phyloP scores from a whole-genome alignment of 2,888 invertebrate genomes.

The Lissonota sp. region DNA sequence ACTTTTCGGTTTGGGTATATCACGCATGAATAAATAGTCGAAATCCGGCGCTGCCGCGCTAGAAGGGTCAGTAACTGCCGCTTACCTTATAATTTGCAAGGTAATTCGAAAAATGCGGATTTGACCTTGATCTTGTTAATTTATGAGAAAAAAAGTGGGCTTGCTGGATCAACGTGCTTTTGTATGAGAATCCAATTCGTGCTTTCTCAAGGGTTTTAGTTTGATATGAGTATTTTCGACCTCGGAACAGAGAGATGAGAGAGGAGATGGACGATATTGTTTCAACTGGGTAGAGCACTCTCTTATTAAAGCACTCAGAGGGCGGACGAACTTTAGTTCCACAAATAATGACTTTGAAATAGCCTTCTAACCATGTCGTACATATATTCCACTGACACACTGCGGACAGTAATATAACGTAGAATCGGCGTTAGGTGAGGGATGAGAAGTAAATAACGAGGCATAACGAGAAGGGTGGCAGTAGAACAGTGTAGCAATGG shows the following conservation, averaged over 20 bases:
- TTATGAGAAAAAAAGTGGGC: too few relatives aligned
- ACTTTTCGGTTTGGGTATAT: too few relatives aligned
- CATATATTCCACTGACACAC: slow-evolving; percentile 9
- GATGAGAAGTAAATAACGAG: slow-evolving; percentile 19
- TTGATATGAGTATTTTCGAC: too few relatives aligned
- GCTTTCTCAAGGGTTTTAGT: too few relatives aligned
- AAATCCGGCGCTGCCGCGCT: too few relatives aligned
- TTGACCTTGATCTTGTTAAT: too few relatives aligned
- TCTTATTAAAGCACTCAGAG: neutral
- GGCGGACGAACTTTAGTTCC: slow-evolving; percentile 5
- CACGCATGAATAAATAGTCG: too few relatives aligned
- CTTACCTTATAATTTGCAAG: too few relatives aligned
- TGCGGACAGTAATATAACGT: slow-evolving; percentile 11
- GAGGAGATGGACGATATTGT: slow-evolving; percentile 40
- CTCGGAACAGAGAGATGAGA: neutral
- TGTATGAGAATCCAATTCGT: too few relatives aligned
- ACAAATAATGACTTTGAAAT: slow-evolving; percentile 34
- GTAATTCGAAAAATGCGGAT: too few relatives aligned
- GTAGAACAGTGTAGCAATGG: slow-evolving; percentile 2
- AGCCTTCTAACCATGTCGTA: neutral
- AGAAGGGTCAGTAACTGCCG: neutral
- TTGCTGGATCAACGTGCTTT: too few relatives aligned
- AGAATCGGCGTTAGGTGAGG: neutral
- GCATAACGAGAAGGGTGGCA: slow-evolving; percentile 31
- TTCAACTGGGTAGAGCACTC: slow-evolving; percentile 26